Evolutionary conservation across 2,797 vertebrate species (phyloP).

Genomic region (Chromis chromis): DNA sequence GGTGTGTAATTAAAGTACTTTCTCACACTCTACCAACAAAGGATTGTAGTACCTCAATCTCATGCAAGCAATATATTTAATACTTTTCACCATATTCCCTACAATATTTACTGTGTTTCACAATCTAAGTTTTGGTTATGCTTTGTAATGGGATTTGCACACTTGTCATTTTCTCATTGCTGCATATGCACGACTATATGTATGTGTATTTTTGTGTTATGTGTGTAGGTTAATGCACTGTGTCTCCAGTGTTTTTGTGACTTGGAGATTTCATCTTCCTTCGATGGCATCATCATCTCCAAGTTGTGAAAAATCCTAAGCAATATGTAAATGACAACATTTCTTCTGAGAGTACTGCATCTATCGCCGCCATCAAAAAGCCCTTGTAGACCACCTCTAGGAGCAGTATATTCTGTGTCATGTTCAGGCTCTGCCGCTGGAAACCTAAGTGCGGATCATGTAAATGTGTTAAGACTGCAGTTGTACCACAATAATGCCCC

Average conservation of each 20-base stretch:
- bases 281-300: constrained; percentile 4
- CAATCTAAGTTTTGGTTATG: rapidly evolving
- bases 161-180: not conserved
- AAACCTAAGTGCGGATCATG: constrained; percentile 86
- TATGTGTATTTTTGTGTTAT: not conserved
- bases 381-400: constrained; percentile 73
- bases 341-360: constrained; percentile 26
- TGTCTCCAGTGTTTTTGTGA: constrained; percentile 14
- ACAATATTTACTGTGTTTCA: not conserved
- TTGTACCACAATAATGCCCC: constrained; percentile 88
- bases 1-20: not conserved
- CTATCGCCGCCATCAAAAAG: constrained; percentile 52
- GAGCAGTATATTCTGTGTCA: constrained; percentile 81
- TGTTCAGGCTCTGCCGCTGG: constrained; percentile 75
- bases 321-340: constrained; percentile 33
- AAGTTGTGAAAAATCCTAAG: constrained; percentile 32
- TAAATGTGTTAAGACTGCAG: constrained; percentile 78
- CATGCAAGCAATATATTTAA: not conserved
- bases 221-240: not conserved
- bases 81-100: not conserved
- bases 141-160: not conserved
- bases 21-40: not conserved
- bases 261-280: constrained; percentile 7
- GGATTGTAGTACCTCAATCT: not conserved
- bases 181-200: not conserved